Conservation (phyloP, 2,888 invertebrate genomes). For the Prenolepis imparis region DNA sequence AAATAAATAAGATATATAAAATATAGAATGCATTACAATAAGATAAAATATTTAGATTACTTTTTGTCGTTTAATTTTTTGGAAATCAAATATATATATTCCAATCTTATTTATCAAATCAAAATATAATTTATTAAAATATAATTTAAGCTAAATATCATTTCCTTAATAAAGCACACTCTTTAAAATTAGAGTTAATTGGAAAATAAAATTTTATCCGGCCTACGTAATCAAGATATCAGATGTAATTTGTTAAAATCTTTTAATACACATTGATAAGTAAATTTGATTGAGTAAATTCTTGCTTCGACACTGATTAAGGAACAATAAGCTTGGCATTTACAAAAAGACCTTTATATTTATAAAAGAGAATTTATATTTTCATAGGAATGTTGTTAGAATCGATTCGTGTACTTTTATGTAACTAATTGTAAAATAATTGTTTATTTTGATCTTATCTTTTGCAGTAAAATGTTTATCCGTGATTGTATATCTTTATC, state of each 20-base stretch:
- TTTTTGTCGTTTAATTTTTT: background rate
- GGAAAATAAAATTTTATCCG: slow-evolving; percentile 5
- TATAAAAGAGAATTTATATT: background rate
- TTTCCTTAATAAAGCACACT: background rate
- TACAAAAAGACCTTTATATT: background rate
- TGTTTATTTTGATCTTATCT: background rate
- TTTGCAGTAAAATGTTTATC: background rate
- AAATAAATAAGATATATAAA: background rate
- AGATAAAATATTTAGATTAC: background rate
- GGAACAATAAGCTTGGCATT: background rate
- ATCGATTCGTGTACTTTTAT: background rate
- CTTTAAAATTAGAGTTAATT: background rate
- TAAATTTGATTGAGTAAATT: background rate
- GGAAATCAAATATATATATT: background rate
- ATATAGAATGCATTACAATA: background rate
- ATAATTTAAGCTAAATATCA: background rate
- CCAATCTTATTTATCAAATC: slow-evolving; percentile 5
- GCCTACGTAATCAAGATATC: background rate
- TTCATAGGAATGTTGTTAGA: background rate
- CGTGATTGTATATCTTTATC: background rate
- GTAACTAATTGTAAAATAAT: background rate
- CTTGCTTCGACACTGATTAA: background rate
- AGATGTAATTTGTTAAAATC: slow-evolving; percentile 4
- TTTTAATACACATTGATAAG: slow-evolving; percentile 1
- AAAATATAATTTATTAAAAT: background rate